phyloP scores from a whole-genome alignment of 2,113 vertebrate species.

The Psittacus erithacus region DNA sequence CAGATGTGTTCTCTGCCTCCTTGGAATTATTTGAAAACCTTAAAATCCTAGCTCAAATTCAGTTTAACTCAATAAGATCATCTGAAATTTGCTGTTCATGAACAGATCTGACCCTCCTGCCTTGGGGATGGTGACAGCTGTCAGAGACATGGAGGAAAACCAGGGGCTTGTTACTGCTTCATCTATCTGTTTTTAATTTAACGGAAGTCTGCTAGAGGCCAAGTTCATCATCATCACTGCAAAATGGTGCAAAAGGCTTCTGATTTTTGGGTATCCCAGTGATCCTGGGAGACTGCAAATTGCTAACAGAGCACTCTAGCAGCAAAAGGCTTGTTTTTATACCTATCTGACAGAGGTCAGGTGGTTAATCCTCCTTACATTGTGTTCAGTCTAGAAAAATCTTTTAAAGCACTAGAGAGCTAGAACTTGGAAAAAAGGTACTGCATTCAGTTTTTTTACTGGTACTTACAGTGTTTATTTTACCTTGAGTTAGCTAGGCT shows the following conservation, averaged over 20 bases:
- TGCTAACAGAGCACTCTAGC: background rate
- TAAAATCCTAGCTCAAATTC: background rate
- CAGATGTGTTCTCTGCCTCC: background rate
- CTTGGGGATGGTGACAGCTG: background rate
- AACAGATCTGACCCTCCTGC: background rate
- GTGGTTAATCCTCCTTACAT: background rate
- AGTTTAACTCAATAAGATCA: background rate
- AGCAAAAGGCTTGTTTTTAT: background rate
- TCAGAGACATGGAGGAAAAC: background rate
- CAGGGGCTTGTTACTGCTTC: background rate
- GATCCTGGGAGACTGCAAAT: background rate
- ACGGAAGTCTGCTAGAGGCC: background rate
- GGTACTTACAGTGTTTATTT: background rate
- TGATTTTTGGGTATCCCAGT: background rate
- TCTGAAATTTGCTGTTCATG: background rate
- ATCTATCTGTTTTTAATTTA: constrained; percentile 11
- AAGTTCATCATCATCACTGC: background rate
- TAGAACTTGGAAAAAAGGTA: background rate
- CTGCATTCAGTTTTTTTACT: background rate
- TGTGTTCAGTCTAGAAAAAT: background rate
- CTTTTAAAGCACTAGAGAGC: background rate
- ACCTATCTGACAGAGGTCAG: background rate
- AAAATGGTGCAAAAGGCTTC: background rate
- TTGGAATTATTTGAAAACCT: constrained; percentile 15
- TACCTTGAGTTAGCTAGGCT: background rate